Base-by-base conservation (phyloP, 2,888 invertebrate species). In the Pammene fasciana region DNA sequence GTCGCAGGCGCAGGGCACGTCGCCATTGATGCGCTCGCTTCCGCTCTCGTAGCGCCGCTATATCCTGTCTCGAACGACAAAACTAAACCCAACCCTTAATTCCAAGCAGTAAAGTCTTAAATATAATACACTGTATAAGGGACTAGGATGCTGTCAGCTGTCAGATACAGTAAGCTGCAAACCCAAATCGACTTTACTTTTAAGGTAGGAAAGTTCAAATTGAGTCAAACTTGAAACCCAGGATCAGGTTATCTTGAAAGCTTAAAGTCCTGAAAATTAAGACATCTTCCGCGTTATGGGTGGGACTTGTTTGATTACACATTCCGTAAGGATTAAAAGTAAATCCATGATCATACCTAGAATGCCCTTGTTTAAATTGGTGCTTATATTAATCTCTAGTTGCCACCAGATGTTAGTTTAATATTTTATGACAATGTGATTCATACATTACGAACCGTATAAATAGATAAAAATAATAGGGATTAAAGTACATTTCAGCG, bases 1-100 rank as follows among this genome's bases (percentile, higher is more conserved):
- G 84, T 84, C 81, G 83, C 76, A 73, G 73, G 74, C 75, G 75
- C 79, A 78, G 77, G 81, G 84, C 88, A 87, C 87, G 86, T 84
- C 78, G 78, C 82, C 85, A 88, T 87, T 88, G 87, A 88, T 86
- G 85, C 85, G 84, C 84, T 81, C 82, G 79, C 86, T 88, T 89
- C 89, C 91, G 89, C 82, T 82, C 78, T 78, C 79, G 83, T 83
- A 88, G 88, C 89, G 90, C 89, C 90, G 85, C 81, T 80, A 86
- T 87, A 87, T 91, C 90, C 90, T 90, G 90, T 81, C 83, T 79
- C 78, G 16, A 52, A 46, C 54, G 34, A 38, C 45, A 18, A 18
- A 11, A 10, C 7, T 18, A 34, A 26, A 18, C 34, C 18, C 18
- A 14, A 45, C 64, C 64, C 57, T 68, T 68, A 45, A 52, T 52